Conservation (phyloP, 2,113 vertebrate species). For the Spheniscus mendiculus region DNA sequence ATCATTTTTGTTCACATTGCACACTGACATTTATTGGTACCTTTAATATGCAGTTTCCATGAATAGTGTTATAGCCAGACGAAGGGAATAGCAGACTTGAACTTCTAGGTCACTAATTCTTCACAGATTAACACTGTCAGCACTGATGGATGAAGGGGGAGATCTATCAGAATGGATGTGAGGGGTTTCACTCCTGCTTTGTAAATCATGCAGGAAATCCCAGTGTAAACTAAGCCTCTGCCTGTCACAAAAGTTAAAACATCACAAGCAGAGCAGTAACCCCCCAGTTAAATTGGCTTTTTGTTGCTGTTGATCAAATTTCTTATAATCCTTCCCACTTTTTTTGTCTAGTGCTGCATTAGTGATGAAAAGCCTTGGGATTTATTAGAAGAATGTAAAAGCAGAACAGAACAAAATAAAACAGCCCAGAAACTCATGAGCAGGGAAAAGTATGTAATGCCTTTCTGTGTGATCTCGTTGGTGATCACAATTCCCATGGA, state of each 20-base stretch:
- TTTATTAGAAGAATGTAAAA: conserved; percentile 24
- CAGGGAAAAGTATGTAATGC: background rate
- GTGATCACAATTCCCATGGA: background rate
- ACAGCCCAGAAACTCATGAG: background rate
- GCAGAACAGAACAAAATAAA: conserved; percentile 8
- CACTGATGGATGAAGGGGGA: conserved; percentile 1
- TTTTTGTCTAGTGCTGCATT: conserved; percentile 37
- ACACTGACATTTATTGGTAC: background rate
- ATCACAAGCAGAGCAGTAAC: background rate
- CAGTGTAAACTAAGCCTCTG: background rate
- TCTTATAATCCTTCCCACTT: conserved; percentile 30
- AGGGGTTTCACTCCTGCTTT: background rate
- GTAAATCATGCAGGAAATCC: conserved; percentile 27
- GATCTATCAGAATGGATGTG: background rate
- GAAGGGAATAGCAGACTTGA: conserved; percentile 13
- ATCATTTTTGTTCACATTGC: conserved; percentile 31
- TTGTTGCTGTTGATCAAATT: conserved; percentile 31
- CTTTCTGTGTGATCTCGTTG: background rate
- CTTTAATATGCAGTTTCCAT: conserved; percentile 27
- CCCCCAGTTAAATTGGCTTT: background rate
- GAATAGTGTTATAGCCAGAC: conserved; percentile 26
- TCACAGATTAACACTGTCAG: conserved; percentile 18
- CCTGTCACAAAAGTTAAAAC: background rate
- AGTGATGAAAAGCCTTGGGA: conserved; percentile 26
- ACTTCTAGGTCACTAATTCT: conserved; percentile 33